Percentiles rank a stretch among this genome's conserved stretches.
Evolutionary conservation across 2,113 vertebrate species (phyloP).

Genomic region (Columbina picui): DNA sequence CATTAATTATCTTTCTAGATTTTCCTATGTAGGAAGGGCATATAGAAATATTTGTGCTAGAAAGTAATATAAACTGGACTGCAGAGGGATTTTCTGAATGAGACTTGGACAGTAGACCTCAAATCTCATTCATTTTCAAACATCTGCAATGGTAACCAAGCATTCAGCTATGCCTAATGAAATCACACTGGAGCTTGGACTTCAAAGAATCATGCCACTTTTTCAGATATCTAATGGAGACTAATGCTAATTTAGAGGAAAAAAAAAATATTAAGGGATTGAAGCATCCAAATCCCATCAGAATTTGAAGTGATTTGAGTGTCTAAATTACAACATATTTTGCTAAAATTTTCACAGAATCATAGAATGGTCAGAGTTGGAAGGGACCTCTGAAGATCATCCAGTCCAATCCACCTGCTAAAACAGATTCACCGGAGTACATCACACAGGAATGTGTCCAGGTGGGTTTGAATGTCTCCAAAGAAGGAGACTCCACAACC

Average conservation of each 20-base stretch:
- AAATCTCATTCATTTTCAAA: not conserved
- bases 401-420: too few relatives aligned
- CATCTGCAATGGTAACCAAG: not conserved
- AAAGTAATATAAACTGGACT: not conserved
- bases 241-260: not conserved
- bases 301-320: not conserved
- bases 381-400: too few relatives aligned
- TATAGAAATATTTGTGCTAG: rapidly evolving
- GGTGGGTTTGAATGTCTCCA: too few relatives aligned
- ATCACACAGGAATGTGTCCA: too few relatives aligned
- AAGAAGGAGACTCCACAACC: too few relatives aligned
- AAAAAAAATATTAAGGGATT: not conserved
- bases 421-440: too few relatives aligned
- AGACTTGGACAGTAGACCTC: not conserved
- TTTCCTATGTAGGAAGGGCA: not conserved
- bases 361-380: too few relatives aligned
- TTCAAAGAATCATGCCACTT: not conserved
- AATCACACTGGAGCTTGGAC: not conserved
- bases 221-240: not conserved
- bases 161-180: not conserved
- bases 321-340: not conserved
- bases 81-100: not conserved
- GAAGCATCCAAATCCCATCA: not conserved
- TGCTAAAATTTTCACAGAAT: not conserved
- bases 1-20: not conserved